A percentile compares a stretch with the other conserved stretches of the same genome.
phyloP scores from a whole-genome alignment of 1,140 invertebrate genomes.

The Leptinotarsa undecemlineata region DNA sequence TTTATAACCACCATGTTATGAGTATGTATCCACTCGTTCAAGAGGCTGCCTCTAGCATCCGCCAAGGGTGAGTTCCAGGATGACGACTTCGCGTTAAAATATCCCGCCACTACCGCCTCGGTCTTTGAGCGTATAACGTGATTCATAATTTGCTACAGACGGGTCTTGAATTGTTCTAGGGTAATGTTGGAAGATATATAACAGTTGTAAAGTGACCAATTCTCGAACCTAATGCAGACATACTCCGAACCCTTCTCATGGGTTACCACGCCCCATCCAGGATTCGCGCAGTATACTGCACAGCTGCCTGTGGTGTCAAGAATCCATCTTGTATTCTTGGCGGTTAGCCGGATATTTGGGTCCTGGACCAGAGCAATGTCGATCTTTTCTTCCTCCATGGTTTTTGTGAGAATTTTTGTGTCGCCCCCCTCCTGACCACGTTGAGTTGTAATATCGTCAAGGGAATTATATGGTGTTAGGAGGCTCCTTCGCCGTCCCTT shows the following conservation, averaged over 20 bases:
- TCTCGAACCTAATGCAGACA: too few species aligned
- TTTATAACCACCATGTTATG: neutral
- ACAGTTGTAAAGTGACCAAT: too few species aligned
- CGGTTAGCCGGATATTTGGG: neutral
- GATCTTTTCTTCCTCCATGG: neutral
- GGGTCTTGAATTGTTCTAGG: too few species aligned
- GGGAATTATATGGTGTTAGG: neutral
- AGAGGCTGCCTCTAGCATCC: neutral
- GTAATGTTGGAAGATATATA: too few species aligned
- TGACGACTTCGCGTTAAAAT: too few species aligned
- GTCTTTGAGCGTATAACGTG: too few species aligned
- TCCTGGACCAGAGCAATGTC: neutral
- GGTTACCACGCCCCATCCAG: too few species aligned
- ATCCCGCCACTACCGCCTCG: too few species aligned
- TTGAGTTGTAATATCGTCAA: neutral
- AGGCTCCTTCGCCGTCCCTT: neutral
- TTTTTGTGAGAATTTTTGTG: neutral
- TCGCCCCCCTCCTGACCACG: neutral
- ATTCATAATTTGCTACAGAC: too few species aligned
- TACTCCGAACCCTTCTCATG: too few species aligned
- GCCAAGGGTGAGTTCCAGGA: too few species aligned
- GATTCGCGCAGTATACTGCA: neutral
- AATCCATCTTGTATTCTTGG: neutral
- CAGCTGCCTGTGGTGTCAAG: neutral
- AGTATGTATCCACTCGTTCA: neutral